A percentile compares a stretch with the other conserved stretches of the same genome.
These are phyloP conservation scores for Hormiphora californensis DNA, from an alignment of 37 sponge, comb jelly and placozoan genomes.

Conservation along the genomic window DNA sequence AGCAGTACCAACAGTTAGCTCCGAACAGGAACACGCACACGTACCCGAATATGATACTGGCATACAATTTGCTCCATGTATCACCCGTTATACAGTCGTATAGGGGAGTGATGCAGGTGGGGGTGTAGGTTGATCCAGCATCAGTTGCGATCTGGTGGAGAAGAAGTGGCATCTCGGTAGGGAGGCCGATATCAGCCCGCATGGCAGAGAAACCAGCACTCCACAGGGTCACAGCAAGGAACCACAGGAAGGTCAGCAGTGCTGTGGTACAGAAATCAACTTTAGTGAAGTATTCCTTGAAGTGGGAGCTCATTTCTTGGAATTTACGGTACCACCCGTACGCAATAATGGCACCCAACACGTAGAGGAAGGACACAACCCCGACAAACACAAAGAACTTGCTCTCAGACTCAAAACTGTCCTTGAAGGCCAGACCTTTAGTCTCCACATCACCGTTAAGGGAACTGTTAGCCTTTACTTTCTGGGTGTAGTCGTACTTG, in stretches of 20 bases:
- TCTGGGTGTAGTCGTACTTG: conserved; percentile 4
- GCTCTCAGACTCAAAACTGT: conserved; percentile 23
- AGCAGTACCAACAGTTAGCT: conserved; percentile 47
- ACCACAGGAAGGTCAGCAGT: conserved; percentile 37
- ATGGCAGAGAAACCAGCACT: conserved; percentile 43
- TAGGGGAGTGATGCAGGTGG: not conserved
- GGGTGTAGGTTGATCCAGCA: not conserved
- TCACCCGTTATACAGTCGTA: not conserved
- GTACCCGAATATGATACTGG: conserved; percentile 41
- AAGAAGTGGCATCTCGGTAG: not conserved
- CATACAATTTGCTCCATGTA: conserved; percentile 47
- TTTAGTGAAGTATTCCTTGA: conserved; percentile 17
- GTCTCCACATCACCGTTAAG: not conserved
- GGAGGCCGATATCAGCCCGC: not conserved
- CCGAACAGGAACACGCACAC: conserved; percentile 44
- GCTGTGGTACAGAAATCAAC: not conserved
- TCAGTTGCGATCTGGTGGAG: not conserved
- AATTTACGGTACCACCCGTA: conserved; percentile 34
- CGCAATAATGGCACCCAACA: not conserved
- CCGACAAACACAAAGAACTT: conserved; percentile 46
- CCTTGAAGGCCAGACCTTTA: not conserved
- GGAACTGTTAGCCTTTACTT: not conserved
- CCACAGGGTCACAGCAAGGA: conserved; percentile 41
- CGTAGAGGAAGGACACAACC: conserved; percentile 38
- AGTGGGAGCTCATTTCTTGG: not conserved